phyloP scores from a whole-genome alignment of 2,888 invertebrate genomes.

The Drosophila percnosoma region DNA sequence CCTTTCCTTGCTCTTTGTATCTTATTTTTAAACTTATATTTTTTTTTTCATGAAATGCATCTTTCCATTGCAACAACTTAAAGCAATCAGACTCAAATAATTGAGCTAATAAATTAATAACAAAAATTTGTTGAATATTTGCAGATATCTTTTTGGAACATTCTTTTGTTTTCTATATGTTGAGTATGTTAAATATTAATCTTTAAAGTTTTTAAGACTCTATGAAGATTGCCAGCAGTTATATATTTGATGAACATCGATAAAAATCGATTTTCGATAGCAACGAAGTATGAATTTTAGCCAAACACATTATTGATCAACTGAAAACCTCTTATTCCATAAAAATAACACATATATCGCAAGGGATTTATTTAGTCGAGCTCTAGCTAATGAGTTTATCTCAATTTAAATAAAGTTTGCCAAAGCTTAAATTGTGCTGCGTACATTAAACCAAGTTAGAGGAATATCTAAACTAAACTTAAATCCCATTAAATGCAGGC shows the following conservation, averaged over 20 bases:
- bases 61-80: background rate
- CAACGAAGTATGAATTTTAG: background rate
- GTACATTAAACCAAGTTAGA: background rate
- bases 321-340: background rate
- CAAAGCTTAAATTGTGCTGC: background rate
- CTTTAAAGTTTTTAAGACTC: background rate
- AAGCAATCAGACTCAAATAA: background rate
- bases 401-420: background rate
- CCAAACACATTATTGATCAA: background rate
- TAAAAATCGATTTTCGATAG: background rate
- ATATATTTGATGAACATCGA: background rate
- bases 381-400: background rate
- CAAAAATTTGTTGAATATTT: background rate
- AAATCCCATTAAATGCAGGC: background rate
- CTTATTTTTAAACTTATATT: background rate
- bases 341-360: background rate
- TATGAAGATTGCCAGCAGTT: background rate
- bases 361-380: background rate
- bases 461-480: background rate
- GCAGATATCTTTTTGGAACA: background rate
- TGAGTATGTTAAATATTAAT: background rate
- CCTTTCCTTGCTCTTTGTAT: background rate
- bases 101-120: too few species aligned
- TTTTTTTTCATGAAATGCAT: conserved; percentile 1
- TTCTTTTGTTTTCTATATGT: background rate